Evolutionary conservation across 2,797 vertebrate species (phyloP).

Genomic region (Gastrophryne carolinensis): DNA sequence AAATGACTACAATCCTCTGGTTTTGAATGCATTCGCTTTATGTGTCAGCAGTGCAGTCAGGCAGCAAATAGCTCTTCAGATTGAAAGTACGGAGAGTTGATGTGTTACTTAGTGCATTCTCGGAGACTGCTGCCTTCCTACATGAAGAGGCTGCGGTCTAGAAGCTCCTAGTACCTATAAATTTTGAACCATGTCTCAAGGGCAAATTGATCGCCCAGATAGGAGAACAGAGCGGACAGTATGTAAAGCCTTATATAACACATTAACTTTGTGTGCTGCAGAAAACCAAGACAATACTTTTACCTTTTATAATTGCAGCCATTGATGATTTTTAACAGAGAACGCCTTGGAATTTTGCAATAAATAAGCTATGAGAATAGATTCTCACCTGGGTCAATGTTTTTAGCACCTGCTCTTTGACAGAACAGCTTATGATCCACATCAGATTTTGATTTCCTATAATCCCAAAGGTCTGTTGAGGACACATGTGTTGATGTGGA

Average conservation of each 20-base stretch:
- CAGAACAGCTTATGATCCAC: no score
- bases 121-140: constrained; percentile 10
- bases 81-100: constrained; percentile 48
- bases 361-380: no score
- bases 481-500: no score
- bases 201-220: constrained; percentile 33
- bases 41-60: constrained; percentile 48
- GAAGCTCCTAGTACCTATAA: constrained; percentile 28
- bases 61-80: constrained; percentile 52
- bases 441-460: no score
- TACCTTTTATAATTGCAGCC: neutral
- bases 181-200: constrained; percentile 33
- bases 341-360: no score
- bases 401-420: no score
- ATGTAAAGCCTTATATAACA: constrained; percentile 13
- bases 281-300: neutral
- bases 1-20: constrained; percentile 47
- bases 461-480: no score
- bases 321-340: no score
- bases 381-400: no score
- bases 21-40: constrained; percentile 48
- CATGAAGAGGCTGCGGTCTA: constrained; percentile 15
- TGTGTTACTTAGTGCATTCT: constrained; percentile 48
- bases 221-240: neutral
- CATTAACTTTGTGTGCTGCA: neutral